Evolutionary conservation across 2,797 vertebrate species (phyloP).

Genomic region (Luscinia megarhynchos): DNA sequence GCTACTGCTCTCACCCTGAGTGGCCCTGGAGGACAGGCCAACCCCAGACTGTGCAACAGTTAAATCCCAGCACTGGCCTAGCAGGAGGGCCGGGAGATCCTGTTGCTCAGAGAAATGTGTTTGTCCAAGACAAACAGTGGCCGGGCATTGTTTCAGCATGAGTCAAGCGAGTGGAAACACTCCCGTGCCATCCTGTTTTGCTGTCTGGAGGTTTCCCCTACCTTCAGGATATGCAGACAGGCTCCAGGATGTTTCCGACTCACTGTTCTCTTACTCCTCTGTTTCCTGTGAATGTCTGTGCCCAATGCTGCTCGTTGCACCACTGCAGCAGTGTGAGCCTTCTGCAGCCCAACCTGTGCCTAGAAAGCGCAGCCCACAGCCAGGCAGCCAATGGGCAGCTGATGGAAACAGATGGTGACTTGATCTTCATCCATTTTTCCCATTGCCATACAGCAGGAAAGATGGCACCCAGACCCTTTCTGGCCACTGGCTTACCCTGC

Average conservation of each 20-base stretch:
- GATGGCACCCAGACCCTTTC: background rate
- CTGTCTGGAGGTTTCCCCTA: constrained; percentile 65
- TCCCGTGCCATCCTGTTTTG: constrained; percentile 72
- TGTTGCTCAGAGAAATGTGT: constrained; percentile 46
- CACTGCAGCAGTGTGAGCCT: background rate
- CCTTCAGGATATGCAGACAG: constrained; percentile 55
- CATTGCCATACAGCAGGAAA: background rate
- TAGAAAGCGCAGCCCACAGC: background rate
- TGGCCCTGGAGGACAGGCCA: background rate
- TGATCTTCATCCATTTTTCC: background rate
- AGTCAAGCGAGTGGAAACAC: constrained; percentile 52
- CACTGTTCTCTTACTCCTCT: background rate
- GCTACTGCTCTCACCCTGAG: background rate
- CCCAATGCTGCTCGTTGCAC: fast-evolving
- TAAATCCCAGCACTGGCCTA: background rate
- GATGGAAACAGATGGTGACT: background rate
- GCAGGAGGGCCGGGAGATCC: constrained; percentile 34
- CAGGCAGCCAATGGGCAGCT: background rate
- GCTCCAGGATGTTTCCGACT: constrained; percentile 34
- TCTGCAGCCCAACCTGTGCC: background rate
- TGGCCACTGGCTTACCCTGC: background rate
- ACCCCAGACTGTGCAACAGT: background rate
- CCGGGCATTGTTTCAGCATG: constrained; percentile 69
- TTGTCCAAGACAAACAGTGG: constrained; percentile 62
- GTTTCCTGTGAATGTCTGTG: background rate